Evolutionary conservation across 35 echinoderm and acorn worm genomes (phyloP).

Genomic region (Stichopus chloronotus): DNA sequence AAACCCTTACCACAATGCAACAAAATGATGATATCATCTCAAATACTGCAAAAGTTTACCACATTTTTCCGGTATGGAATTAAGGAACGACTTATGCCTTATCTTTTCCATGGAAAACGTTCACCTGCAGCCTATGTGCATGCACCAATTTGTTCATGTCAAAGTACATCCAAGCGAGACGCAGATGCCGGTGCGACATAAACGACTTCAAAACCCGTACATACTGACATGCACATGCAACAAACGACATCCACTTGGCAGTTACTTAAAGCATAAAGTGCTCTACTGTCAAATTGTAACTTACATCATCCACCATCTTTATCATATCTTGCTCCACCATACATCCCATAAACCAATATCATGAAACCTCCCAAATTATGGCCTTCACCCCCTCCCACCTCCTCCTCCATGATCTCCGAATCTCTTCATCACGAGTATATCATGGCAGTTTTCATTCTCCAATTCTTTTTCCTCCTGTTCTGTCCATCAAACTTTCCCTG

Average conservation of each 20-base stretch:
- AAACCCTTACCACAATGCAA: too few species aligned
- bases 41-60: too few species aligned
- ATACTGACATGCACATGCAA: neutral
- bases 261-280: neutral
- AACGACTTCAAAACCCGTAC: neutral
- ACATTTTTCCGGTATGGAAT: too few species aligned
- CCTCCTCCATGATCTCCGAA: neutral
- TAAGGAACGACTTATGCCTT: too few species aligned
- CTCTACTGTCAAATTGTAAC: neutral
- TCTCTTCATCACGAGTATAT: neutral
- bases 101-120: too few species aligned
- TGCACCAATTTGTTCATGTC: too few species aligned
- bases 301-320: neutral
- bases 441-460: neutral
- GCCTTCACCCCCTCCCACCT: neutral
- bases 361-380: neutral
- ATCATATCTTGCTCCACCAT: neutral
- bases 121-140: too few species aligned
- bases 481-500: neutral
- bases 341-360: neutral
- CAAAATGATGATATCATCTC: too few species aligned
- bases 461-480: neutral
- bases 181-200: too few species aligned
- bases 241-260: neutral
- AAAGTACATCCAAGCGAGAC: too few species aligned